phyloP scores from a whole-genome alignment of 2,888 invertebrate genomes.

The Oscheius onirici region DNA sequence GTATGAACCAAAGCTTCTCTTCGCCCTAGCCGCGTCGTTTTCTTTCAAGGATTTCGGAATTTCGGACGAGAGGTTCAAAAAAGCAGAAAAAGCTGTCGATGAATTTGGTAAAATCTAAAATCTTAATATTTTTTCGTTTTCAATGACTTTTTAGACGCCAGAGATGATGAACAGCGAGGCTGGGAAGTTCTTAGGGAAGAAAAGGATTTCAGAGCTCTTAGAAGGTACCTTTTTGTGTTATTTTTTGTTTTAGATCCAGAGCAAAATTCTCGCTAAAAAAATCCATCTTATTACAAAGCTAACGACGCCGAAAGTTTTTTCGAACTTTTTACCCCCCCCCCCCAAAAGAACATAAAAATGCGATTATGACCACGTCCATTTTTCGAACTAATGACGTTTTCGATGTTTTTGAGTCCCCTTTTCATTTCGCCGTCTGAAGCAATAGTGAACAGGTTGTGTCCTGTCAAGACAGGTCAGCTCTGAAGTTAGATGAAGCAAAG shows the following conservation, averaged over 20 bases:
- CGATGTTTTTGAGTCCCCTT: too few relatives aligned
- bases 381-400: too few relatives aligned
- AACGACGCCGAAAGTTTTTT: too few relatives aligned
- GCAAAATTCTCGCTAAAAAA: too few relatives aligned
- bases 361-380: too few relatives aligned
- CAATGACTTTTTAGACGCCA: constrained; percentile 5
- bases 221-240: constrained; percentile 27
- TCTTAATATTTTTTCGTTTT: not conserved
- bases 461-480: too few relatives aligned
- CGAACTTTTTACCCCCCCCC: too few relatives aligned
- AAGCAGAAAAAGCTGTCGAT: constrained; percentile 40
- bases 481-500: too few relatives aligned
- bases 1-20: constrained; percentile 9
- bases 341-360: too few relatives aligned
- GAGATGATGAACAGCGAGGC: constrained; percentile 34
- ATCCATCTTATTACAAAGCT: too few relatives aligned
- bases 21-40: constrained; percentile 42
- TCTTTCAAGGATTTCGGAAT: constrained; percentile 44
- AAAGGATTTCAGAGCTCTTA: constrained; percentile 47
- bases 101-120: constrained; percentile 35
- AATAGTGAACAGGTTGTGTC: too few relatives aligned
- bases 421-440: too few relatives aligned
- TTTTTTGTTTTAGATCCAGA: not conserved
- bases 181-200: constrained; percentile 57
- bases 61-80: constrained; percentile 33